phyloP scores from a whole-genome alignment of 2,797 vertebrate genomes.

The Pampus argenteus region DNA sequence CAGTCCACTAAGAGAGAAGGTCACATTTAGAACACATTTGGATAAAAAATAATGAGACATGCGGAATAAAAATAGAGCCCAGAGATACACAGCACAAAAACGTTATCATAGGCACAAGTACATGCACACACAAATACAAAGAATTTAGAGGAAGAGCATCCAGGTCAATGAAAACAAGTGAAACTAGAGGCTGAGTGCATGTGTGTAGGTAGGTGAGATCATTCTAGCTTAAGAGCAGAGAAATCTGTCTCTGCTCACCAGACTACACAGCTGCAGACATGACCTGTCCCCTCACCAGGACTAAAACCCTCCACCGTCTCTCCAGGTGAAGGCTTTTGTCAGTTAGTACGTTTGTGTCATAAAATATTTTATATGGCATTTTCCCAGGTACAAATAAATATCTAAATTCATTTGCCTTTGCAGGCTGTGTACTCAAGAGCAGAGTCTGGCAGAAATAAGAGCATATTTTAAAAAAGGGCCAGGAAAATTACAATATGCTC shows the following conservation, averaged over 20 bases:
- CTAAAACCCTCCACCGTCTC: conserved; percentile 2
- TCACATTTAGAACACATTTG: conserved; percentile 33
- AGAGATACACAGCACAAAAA: not conserved
- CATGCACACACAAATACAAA: conserved; percentile 5
- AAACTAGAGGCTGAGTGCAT: conserved; percentile 5
- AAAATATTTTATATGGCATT: conserved; percentile 1
- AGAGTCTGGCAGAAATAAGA: conserved; percentile 53
- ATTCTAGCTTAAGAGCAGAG: not conserved
- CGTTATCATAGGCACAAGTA: not conserved
- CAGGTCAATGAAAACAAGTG: not conserved
- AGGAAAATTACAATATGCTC: conserved; percentile 31
- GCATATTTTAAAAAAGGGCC: conserved; percentile 34
- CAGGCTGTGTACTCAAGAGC: conserved; percentile 6
- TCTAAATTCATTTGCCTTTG: conserved; percentile 18
- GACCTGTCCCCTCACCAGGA: not conserved
- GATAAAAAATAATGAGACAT: conserved; percentile 37
- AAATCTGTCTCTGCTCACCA: not conserved
- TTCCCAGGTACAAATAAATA: conserved; percentile 11
- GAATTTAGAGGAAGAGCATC: not conserved
- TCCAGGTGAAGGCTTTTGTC: not conserved
- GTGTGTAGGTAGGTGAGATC: not conserved
- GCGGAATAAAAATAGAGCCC: conserved; percentile 20
- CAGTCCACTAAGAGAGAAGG: conserved; percentile 18
- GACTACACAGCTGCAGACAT: not conserved
- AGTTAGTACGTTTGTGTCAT: conserved; percentile 3